Conservation (phyloP, 2,797 vertebrate genomes). For the Bovichtus variegatus region DNA sequence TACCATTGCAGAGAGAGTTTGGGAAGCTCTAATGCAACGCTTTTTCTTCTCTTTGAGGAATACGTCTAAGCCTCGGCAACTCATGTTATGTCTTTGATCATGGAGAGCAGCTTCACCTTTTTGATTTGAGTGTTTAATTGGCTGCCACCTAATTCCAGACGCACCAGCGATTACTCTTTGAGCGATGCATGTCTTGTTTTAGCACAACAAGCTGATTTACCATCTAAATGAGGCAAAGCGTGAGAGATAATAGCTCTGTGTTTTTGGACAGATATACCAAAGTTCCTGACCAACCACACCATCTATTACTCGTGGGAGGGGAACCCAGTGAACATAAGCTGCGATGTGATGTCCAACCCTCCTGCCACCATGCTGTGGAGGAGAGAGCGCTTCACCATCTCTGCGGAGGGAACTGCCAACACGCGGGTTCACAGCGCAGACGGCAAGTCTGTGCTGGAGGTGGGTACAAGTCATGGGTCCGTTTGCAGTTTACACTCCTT, state of each 20-base stretch:
- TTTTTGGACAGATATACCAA: constrained; percentile 91
- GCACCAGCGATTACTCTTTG: constrained; percentile 8
- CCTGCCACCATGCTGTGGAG: constrained; percentile 94
- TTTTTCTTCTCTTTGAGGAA: constrained; percentile 43
- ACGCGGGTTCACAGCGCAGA: constrained; percentile 88
- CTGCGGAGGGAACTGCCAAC: constrained; percentile 89
- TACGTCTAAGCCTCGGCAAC: constrained; percentile 37
- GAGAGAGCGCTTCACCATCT: constrained; percentile 92
- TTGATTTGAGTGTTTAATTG: constrained; percentile 58
- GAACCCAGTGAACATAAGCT: constrained; percentile 98
- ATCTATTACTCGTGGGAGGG: constrained; percentile 98
- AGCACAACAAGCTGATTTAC: not conserved
- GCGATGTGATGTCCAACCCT: constrained; percentile 95
- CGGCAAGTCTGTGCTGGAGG: constrained; percentile 94
- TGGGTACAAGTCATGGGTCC: constrained; percentile 62
- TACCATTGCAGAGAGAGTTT: constrained; percentile 22
- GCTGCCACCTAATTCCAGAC: constrained; percentile 28
- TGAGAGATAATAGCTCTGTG: not conserved
- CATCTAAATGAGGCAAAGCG: not conserved
- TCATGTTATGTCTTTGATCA: constrained; percentile 53
- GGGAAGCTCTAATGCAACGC: constrained; percentile 34
- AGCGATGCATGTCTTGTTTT: constrained; percentile 15
- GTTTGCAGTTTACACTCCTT: too few relatives aligned
- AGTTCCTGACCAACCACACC: constrained; percentile 95
- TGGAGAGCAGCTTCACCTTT: constrained; percentile 46